These are phyloP conservation scores for Xiphophorus birchmanni DNA, from an alignment of 2,797 vertebrate genomes.

Conservation along the genomic window DNA sequence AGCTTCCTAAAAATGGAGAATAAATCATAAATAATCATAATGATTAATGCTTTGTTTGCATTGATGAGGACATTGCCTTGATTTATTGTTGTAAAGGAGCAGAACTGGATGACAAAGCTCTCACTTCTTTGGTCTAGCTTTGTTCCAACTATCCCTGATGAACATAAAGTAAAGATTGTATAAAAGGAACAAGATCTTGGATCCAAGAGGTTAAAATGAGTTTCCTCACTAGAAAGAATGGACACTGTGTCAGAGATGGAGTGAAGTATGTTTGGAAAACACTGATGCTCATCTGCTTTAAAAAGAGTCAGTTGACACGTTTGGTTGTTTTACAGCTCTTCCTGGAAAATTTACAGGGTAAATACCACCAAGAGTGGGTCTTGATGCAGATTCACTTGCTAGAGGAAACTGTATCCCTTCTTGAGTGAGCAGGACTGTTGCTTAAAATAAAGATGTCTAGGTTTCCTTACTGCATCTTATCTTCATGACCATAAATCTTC, in stretches of 20 bases:
- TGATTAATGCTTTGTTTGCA: slow-evolving; percentile 34
- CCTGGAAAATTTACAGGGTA: not conserved
- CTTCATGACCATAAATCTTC: not conserved
- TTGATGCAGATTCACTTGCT: not conserved
- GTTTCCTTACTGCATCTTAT: not conserved
- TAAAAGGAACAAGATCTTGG: not conserved
- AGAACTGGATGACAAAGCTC: not conserved
- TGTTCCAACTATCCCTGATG: not conserved
- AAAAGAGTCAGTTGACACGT: not conserved
- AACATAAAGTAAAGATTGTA: not conserved
- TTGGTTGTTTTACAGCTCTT: not conserved
- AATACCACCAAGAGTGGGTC: not conserved
- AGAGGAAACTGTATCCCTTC: not conserved
- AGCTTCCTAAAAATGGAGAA: slow-evolving; percentile 47
- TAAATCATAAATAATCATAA: slow-evolving; percentile 15
- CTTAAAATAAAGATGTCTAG: not conserved
- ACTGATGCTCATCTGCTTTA: not conserved
- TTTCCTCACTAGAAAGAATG: not conserved
- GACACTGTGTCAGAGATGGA: not conserved
- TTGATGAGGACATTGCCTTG: slow-evolving; percentile 20
- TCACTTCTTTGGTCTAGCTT: not conserved
- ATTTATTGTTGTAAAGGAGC: not conserved
- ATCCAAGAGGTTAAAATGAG: not conserved
- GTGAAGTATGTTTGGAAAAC: not conserved
- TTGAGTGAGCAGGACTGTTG: not conserved